Evolutionary conservation across 2,888 invertebrate species (phyloP).

Genomic region (Clivina fossor): DNA sequence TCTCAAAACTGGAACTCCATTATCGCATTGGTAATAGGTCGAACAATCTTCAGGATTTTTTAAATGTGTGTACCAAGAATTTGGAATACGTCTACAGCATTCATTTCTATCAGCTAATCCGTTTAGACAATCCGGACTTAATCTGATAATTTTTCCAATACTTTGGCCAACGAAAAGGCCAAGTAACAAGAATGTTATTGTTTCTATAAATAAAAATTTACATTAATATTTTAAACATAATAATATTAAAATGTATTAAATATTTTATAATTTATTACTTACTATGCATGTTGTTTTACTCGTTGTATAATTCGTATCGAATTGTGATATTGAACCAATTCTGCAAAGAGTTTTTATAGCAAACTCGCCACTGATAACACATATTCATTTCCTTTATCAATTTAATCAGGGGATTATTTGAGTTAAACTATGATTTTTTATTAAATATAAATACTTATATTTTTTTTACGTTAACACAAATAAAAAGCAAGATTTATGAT

Average conservation of each 20-base stretch:
- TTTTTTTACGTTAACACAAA: too few relatives aligned
- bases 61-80: not conserved
- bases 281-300: slow-evolving; percentile 8
- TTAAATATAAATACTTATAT: too few relatives aligned
- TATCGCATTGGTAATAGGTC: slow-evolving; percentile 5
- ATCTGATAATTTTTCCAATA: too few relatives aligned
- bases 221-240: not conserved
- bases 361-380: too few relatives aligned
- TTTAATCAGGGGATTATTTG: too few relatives aligned
- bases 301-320: too few relatives aligned
- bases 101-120: slow-evolving; percentile 6
- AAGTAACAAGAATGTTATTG: not conserved
- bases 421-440: too few relatives aligned
- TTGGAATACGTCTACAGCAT: not conserved
- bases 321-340: too few relatives aligned
- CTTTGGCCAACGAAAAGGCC: too few relatives aligned
- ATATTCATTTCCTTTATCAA: too few relatives aligned
- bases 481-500: too few relatives aligned
- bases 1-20: not conserved
- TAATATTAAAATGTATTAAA: not conserved
- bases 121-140: slow-evolving; percentile 3
- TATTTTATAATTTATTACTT: not conserved
- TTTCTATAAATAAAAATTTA: not conserved
- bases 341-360: too few relatives aligned
- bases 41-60: not conserved